These are phyloP conservation scores for Acipenser oxyrinchus DNA, from an alignment of 2,797 vertebrate species.

Conservation along the genomic window DNA sequence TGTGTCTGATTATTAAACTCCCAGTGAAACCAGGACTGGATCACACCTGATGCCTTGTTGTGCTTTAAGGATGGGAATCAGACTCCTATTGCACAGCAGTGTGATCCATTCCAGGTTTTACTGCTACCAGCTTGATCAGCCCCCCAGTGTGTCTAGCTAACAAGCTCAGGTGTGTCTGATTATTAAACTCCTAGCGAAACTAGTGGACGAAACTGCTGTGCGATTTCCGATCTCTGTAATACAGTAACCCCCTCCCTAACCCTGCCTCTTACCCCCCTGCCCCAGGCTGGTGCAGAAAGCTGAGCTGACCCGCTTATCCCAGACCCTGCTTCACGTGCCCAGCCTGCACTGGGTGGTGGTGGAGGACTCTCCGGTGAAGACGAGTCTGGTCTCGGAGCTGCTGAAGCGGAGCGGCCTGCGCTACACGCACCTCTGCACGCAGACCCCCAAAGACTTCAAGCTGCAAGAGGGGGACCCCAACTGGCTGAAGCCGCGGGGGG, in stretches of 20 bases:
- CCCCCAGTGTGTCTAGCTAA: too few species aligned
- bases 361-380: constrained; percentile 58
- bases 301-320: constrained; percentile 63
- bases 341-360: constrained; percentile 69
- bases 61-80: too few species aligned
- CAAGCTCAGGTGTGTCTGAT: too few species aligned
- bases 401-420: constrained; percentile 53
- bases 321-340: constrained; percentile 66
- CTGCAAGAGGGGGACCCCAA: constrained; percentile 69
- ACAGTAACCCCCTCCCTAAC: too few species aligned
- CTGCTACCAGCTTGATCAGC: too few species aligned
- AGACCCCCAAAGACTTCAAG: constrained; percentile 61
- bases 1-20: too few species aligned
- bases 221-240: not conserved
- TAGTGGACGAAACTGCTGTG: not conserved
- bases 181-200: too few species aligned
- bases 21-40: too few species aligned
- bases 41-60: too few species aligned
- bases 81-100: too few species aligned
- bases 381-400: constrained; percentile 50
- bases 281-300: constrained; percentile 67
- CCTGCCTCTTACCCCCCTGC: too few species aligned
- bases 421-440: constrained; percentile 62
- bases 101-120: too few species aligned
- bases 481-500: constrained; percentile 74